Conservation (phyloP, 1,140 invertebrate species). For the Linepithema humile region DNA sequence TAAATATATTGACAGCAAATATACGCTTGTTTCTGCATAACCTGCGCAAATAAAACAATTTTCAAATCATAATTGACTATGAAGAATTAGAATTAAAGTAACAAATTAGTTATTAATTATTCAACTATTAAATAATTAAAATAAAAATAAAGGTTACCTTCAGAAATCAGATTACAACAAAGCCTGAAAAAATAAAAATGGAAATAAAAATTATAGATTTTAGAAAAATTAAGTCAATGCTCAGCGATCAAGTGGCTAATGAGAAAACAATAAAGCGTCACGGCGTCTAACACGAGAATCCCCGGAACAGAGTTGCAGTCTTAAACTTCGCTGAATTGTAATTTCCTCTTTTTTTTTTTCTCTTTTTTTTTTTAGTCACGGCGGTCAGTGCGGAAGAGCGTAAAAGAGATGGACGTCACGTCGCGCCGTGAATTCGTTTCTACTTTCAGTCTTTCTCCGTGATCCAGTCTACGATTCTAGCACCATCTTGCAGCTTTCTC, state of each 20-base stretch:
- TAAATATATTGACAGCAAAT: background rate
- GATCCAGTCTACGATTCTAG: constrained; percentile 77
- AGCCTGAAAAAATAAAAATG: background rate
- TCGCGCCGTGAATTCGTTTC: constrained; percentile 62
- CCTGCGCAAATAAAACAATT: constrained; percentile 14
- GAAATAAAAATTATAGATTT: background rate
- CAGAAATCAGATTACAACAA: background rate
- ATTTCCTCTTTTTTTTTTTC: background rate
- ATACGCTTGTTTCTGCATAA: background rate
- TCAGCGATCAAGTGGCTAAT: constrained; percentile 10
- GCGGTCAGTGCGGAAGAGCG: constrained; percentile 48
- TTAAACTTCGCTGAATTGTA: constrained; percentile 62
- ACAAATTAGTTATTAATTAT: no score
- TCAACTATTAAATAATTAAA: background rate
- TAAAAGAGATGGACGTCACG: constrained; percentile 58
- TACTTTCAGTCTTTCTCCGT: constrained; percentile 80
- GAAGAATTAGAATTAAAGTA: background rate
- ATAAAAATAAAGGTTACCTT: background rate
- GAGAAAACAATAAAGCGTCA: constrained; percentile 27
- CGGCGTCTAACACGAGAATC: constrained; percentile 18
- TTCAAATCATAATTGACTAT: background rate
- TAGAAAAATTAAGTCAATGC: background rate
- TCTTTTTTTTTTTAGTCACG: constrained; percentile 53
- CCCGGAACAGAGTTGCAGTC: constrained; percentile 69
- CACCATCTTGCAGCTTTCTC: constrained; percentile 74